phyloP scores from a whole-genome alignment of 2,888 invertebrate species.

The Pristionchus japonicus region DNA sequence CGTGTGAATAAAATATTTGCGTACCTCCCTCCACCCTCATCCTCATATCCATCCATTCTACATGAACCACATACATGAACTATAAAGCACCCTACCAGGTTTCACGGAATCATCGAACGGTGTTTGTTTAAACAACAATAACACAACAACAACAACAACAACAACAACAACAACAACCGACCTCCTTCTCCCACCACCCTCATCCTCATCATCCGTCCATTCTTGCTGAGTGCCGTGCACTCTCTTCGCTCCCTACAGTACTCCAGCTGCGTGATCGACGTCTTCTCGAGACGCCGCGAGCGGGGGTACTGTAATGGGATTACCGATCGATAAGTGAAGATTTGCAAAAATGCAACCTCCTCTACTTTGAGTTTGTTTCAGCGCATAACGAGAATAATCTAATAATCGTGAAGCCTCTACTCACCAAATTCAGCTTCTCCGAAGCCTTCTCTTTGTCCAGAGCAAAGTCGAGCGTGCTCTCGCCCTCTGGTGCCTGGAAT shows the following conservation, averaged over 20 bases:
- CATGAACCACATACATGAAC: too few species aligned
- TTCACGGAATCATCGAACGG: too few species aligned
- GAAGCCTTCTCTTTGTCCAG: neutral
- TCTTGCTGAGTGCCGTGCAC: slow-evolving; percentile 19
- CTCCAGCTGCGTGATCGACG: slow-evolving; percentile 31
- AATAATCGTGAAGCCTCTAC: neutral
- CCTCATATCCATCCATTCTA: too few species aligned
- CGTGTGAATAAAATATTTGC: too few species aligned
- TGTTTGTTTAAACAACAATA: too few species aligned
- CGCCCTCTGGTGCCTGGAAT: neutral
- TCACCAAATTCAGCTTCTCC: neutral
- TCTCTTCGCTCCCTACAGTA: neutral
- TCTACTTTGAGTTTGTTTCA: too few species aligned
- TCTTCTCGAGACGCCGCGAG: neutral
- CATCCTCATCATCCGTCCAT: slow-evolving; percentile 12
- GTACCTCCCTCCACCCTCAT: too few species aligned
- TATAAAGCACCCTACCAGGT: too few species aligned
- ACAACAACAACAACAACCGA: too few species aligned
- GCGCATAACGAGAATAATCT: neutral
- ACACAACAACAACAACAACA: too few species aligned
- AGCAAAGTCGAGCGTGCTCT: neutral
- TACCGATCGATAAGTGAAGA: too few species aligned
- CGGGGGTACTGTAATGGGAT: slow-evolving; percentile 5
- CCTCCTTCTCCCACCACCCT: neutral
- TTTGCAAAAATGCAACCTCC: too few species aligned